phyloP scores from a whole-genome alignment of 2,113 vertebrate genomes.

The Sarotherodon lohbergeri region DNA sequence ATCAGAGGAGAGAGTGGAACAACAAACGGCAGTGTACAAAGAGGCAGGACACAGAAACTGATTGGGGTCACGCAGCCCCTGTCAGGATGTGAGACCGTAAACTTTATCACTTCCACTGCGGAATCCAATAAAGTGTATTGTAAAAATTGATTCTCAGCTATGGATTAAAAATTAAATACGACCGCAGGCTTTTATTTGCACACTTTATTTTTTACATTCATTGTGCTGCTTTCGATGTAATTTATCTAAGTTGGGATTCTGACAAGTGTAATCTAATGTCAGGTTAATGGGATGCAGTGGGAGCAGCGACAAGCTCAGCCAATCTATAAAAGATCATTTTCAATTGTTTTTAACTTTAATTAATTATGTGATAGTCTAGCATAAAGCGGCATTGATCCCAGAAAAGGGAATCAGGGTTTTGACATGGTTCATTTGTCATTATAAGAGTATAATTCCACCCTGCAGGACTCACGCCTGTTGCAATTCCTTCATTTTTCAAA shows the following conservation, averaged over 20 bases:
- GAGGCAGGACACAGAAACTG: not conserved
- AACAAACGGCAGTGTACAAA: conserved; percentile 18
- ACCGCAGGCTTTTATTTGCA: conserved; percentile 24
- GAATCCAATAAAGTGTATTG: conserved; percentile 37
- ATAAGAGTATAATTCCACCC: not conserved
- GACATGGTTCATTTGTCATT: conserved; percentile 12
- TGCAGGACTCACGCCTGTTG: not conserved
- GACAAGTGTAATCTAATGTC: conserved; percentile 15
- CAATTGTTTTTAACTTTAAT: conserved; percentile 6
- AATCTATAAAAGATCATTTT: not conserved
- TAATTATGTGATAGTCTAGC: conserved; percentile 2
- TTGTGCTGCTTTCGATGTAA: not conserved
- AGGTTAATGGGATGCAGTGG: not conserved
- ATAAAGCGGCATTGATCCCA: conserved; percentile 25
- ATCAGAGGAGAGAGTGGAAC: conserved; percentile 41
- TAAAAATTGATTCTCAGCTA: conserved; percentile 37
- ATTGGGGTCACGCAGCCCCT: conserved; percentile 36
- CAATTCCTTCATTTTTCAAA: not conserved
- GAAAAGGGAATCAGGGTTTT: not conserved
- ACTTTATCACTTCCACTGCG: conserved; percentile 27
- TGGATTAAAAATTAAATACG: conserved; percentile 38
- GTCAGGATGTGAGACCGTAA: conserved; percentile 22
- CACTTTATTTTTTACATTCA: conserved; percentile 35
- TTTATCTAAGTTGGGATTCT: conserved; percentile 1
- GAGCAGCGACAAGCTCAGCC: not conserved